A percentile compares a stretch with the other conserved stretches of the same genome.
These are phyloP conservation scores for Pseudomyrmex dendroicus DNA, from an alignment of 1,140 invertebrate genomes.

Conservation along the genomic window DNA sequence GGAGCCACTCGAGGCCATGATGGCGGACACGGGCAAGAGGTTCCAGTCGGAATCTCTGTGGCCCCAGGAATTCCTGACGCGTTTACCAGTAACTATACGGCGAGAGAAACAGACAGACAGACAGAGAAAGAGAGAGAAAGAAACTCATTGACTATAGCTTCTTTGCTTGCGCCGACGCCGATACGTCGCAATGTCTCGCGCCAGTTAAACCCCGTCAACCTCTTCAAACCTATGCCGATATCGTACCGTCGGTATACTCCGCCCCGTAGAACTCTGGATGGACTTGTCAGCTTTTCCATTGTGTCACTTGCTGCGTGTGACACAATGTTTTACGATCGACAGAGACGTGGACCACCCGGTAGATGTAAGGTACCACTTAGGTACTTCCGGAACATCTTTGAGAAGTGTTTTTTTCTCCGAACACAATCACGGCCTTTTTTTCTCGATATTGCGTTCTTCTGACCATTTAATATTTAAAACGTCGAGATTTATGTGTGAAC, in stretches of 20 bases:
- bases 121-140: constrained; percentile 14
- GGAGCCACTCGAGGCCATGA: constrained; percentile 50
- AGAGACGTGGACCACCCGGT: constrained; percentile 54
- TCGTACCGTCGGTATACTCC: background rate
- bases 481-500: too few relatives aligned
- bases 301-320: constrained; percentile 47
- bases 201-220: constrained; percentile 26
- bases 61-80: constrained; percentile 77
- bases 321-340: constrained; percentile 21
- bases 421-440: background rate
- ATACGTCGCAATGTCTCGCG: constrained; percentile 41
- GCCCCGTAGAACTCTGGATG: constrained; percentile 50
- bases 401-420: background rate
- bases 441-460: too few relatives aligned
- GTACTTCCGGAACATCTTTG: constrained; percentile 58
- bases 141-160: constrained; percentile 30
- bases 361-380: constrained; percentile 45
- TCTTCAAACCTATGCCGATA: background rate
- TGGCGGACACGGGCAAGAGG: constrained; percentile 62
- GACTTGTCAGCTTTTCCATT: constrained; percentile 67
- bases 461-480: too few relatives aligned
- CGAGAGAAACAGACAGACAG: constrained; percentile 62
- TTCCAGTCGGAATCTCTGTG: constrained; percentile 63
- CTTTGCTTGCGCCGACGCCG: constrained; percentile 29
- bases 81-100: constrained; percentile 75